Conservation (phyloP, 2,113 vertebrate species). For the Passer domesticus region DNA sequence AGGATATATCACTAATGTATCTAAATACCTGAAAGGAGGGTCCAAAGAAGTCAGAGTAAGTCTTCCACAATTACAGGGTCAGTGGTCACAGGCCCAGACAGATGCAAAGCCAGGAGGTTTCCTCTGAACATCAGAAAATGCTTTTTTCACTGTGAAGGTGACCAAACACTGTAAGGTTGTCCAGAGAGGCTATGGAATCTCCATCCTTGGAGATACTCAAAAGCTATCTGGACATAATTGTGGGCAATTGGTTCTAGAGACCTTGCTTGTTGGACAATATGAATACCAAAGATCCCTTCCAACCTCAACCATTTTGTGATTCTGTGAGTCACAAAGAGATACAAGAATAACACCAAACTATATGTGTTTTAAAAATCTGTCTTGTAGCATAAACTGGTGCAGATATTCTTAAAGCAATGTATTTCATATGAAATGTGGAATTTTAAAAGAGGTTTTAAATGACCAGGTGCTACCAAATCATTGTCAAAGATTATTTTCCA, state of each 20-base stretch:
- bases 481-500: neutral
- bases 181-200: neutral
- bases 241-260: neutral
- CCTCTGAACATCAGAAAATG: neutral
- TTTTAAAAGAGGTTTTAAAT: neutral
- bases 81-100: neutral
- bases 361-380: neutral
- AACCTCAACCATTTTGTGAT: neutral
- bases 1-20: neutral
- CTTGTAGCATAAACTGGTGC: neutral
- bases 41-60: neutral
- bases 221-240: neutral
- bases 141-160: neutral
- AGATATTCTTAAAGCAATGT: neutral
- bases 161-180: neutral
- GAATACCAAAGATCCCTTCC: neutral
- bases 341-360: neutral
- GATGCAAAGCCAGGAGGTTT: neutral
- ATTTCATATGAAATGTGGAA: neutral
- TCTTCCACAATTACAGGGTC: neutral
- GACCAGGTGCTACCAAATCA: neutral
- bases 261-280: neutral
- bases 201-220: neutral
- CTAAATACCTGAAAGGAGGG: neutral
- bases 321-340: neutral